phyloP scores from a whole-genome alignment of 1,140 invertebrate species.

The Drosophila carrolli region DNA sequence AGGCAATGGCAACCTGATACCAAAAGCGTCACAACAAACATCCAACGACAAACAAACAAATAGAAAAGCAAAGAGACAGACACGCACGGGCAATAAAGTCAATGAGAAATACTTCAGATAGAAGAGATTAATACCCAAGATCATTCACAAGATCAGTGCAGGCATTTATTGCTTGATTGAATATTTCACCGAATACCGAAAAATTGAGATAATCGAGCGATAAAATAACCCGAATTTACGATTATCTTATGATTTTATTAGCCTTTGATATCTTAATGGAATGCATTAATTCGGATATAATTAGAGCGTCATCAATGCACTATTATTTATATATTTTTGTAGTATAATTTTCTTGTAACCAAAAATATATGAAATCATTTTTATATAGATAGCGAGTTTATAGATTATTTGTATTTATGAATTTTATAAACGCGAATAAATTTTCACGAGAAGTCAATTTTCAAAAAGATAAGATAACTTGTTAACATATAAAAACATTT shows the following conservation, averaged over 20 bases:
- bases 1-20: conserved; percentile 72
- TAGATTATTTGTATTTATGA: too few species aligned
- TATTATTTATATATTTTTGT: too few species aligned
- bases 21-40: conserved; percentile 76
- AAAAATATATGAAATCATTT: too few species aligned
- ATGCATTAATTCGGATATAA: too few species aligned
- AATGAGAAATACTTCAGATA: conserved; percentile 26
- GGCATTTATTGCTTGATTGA: background rate
- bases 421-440: too few species aligned
- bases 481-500: too few species aligned
- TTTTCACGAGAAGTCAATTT: too few species aligned
- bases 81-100: conserved; percentile 37
- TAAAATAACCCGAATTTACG: background rate
- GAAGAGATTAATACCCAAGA: conserved; percentile 32
- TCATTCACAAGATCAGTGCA: conserved; percentile 11
- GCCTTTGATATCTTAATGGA: background rate
- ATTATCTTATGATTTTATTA: conserved; percentile 4
- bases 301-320: background rate
- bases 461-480: too few species aligned
- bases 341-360: too few species aligned
- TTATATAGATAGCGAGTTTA: too few species aligned
- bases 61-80: conserved; percentile 35
- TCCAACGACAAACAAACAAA: conserved; percentile 39
- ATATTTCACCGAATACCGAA: conserved; percentile 5
- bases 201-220: conserved; percentile 3